These are phyloP conservation scores for Chaenodraco wilsoni DNA, from an alignment of 2,797 vertebrate genomes.

Conservation along the genomic window DNA sequence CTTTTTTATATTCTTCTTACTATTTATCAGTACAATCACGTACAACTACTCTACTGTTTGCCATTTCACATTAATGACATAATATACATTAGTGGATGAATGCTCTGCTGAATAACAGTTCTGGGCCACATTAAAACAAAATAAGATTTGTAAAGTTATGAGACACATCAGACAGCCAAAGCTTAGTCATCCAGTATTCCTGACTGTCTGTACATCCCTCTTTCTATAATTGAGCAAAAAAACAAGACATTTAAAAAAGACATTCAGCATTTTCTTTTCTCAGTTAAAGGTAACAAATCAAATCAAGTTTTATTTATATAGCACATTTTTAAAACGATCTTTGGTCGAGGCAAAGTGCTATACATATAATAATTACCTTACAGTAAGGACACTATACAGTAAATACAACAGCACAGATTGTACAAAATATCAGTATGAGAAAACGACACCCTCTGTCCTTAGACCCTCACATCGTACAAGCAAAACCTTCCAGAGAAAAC, in stretches of 20 bases:
- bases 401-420: too few relatives aligned
- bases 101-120: not conserved
- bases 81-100: not conserved
- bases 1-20: not conserved
- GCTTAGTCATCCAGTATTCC: not conserved
- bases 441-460: too few relatives aligned
- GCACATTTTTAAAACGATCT: too few relatives aligned
- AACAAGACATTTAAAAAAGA: not conserved
- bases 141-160: not conserved
- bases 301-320: too few relatives aligned
- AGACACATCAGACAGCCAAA: not conserved
- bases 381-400: too few relatives aligned
- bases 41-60: not conserved
- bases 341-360: too few relatives aligned
- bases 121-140: not conserved
- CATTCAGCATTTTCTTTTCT: not conserved
- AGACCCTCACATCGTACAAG: too few relatives aligned
- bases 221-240: not conserved
- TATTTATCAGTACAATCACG: conserved; percentile 3
- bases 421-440: too few relatives aligned
- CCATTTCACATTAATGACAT: conserved; percentile 3
- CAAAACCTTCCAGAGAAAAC: too few relatives aligned
- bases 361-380: too few relatives aligned
- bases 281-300: too few relatives aligned
- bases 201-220: not conserved